Evolutionary conservation across 2,888 invertebrate genomes (phyloP).

Genomic region (Conops quadrifasciatus): DNA sequence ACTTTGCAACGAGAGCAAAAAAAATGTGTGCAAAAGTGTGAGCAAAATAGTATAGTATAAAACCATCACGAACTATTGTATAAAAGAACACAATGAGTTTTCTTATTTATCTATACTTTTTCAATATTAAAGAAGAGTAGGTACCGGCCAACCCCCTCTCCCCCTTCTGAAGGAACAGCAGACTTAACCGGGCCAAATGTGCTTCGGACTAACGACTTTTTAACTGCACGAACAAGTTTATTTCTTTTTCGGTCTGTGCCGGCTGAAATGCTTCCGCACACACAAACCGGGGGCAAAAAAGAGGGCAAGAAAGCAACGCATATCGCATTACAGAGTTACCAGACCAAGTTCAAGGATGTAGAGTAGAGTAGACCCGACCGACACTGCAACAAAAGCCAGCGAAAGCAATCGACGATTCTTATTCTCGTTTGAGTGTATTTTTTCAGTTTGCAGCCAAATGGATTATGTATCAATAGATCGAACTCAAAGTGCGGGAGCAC

Average conservation of each 20-base stretch:
- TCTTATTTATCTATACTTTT: constrained; percentile 35
- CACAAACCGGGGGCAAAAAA: constrained; percentile 11
- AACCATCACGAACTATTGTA: constrained; percentile 25
- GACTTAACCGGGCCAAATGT: constrained; percentile 28
- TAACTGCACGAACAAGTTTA: constrained; percentile 33
- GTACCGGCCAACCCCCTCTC: background rate
- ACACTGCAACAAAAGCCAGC: constrained; percentile 12
- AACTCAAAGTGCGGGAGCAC: too few relatives aligned
- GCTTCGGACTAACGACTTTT: constrained; percentile 35
- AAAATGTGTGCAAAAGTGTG: constrained; percentile 19
- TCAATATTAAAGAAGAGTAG: constrained; percentile 16
- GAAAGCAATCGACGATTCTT: constrained; percentile 25
- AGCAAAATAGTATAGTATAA: constrained; percentile 10
- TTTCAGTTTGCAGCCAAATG: background rate
- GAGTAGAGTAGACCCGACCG: constrained; percentile 11
- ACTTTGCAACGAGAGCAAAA: constrained; percentile 12
- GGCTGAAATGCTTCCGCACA: constrained; percentile 16
- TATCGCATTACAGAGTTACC: constrained; percentile 32
- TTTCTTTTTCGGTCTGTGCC: constrained; percentile 12
- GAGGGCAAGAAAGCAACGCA: constrained; percentile 23
- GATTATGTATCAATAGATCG: too few relatives aligned
- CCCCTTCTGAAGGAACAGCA: background rate
- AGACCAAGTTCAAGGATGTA: constrained; percentile 35
- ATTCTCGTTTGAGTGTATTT: background rate
- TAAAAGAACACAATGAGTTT: constrained; percentile 30